These are phyloP conservation scores for Hafferia zeledoni DNA, from an alignment of 2,797 vertebrate genomes.

Conservation along the genomic window DNA sequence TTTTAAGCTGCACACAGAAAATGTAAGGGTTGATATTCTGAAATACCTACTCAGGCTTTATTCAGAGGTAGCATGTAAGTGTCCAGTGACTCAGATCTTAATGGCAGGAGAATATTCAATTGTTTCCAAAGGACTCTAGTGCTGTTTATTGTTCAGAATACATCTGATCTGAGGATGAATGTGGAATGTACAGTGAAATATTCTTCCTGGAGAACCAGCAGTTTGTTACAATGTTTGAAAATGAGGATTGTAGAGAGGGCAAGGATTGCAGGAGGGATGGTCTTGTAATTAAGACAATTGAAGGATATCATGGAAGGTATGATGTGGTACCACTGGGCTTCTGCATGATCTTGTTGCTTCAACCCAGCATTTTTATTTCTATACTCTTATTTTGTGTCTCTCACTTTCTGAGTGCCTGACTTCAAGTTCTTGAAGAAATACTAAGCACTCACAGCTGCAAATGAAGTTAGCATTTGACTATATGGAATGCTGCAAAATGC, in stretches of 20 bases:
- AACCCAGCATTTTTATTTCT: background rate
- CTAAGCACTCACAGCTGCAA: background rate
- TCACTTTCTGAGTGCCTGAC: background rate
- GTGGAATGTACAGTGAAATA: background rate
- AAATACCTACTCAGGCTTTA: background rate
- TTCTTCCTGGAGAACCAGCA: background rate
- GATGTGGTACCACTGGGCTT: background rate
- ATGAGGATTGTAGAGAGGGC: background rate
- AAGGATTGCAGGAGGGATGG: background rate
- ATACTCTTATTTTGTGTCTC: background rate
- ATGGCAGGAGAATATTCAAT: background rate
- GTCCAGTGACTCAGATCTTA: background rate
- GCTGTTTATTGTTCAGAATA: background rate
- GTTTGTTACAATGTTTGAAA: background rate
- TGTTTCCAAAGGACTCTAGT: background rate
- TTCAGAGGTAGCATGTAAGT: background rate
- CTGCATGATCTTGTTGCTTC: background rate
- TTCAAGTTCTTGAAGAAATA: background rate
- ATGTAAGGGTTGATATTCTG: background rate
- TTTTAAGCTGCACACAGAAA: background rate
- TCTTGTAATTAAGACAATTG: background rate
- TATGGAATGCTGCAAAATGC: background rate
- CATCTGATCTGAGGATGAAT: background rate
- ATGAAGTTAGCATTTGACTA: background rate
- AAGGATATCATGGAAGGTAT: background rate